phyloP scores from a whole-genome alignment of 1,140 invertebrate genomes.

The Drosophila trapezifrons region DNA sequence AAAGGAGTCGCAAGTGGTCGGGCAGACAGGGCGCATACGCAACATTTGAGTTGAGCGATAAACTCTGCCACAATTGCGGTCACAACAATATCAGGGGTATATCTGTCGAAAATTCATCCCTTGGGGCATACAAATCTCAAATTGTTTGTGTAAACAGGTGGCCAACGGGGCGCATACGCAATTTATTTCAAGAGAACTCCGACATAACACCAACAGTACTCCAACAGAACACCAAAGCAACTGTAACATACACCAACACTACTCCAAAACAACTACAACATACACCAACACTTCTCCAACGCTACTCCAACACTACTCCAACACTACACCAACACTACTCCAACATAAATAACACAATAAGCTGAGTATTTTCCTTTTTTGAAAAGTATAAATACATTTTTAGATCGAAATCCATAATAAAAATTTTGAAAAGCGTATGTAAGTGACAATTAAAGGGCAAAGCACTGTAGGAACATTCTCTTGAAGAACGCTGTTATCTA shows the following conservation, averaged over 20 bases:
- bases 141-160: not conserved
- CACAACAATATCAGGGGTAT: not conserved
- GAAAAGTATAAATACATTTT: no score
- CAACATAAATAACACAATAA: no score
- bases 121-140: not conserved
- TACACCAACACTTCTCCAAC: not conserved
- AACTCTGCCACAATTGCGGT: not conserved
- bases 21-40: conserved; percentile 42
- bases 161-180: not conserved
- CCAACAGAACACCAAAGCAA: not conserved
- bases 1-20: conserved; percentile 13
- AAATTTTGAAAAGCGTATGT: no score
- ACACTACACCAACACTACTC: no score
- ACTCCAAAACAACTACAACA: no score
- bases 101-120: not conserved
- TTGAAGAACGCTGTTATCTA: not conserved
- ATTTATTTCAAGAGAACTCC: not conserved
- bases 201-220: not conserved
- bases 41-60: conserved; percentile 29
- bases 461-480: not conserved
- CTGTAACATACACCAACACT: no score
- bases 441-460: not conserved
- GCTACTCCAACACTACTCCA: no score
- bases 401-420: no score
- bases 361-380: no score